These are phyloP conservation scores for Rostratula benghalensis DNA, from an alignment of 2,113 vertebrate genomes.

Conservation along the genomic window DNA sequence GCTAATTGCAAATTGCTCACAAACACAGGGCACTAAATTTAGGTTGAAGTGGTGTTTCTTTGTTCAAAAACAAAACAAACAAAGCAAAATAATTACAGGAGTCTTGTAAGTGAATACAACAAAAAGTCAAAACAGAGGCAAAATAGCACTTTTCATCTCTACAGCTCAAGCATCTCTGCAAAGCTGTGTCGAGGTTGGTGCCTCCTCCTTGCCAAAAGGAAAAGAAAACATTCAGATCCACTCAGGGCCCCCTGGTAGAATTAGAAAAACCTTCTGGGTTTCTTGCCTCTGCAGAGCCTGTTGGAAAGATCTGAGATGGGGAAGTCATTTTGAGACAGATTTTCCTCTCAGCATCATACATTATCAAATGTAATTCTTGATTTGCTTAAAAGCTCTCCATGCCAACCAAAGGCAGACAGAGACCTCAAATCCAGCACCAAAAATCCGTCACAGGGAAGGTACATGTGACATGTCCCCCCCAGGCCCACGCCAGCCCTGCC, in stretches of 20 bases:
- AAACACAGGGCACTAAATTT: background rate
- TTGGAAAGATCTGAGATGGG: background rate
- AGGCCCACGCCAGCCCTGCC: background rate
- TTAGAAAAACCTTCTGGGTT: background rate
- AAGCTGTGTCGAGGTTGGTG: background rate
- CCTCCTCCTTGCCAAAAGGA: background rate
- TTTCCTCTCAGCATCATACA: background rate
- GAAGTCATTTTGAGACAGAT: background rate
- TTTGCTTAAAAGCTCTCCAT: background rate
- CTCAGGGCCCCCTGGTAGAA: background rate
- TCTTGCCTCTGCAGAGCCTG: background rate
- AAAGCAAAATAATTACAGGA: slow-evolving; percentile 29
- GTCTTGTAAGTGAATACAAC: background rate
- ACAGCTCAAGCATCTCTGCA: background rate
- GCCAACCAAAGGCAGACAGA: background rate
- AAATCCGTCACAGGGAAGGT: background rate
- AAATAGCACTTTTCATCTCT: background rate
- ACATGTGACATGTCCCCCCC: background rate
- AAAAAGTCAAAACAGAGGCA: background rate
- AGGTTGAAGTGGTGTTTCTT: background rate
- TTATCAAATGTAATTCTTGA: background rate
- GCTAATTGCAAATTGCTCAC: background rate
- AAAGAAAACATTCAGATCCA: background rate
- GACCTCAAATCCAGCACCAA: background rate
- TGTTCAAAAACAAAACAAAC: slow-evolving; percentile 13